Percentiles rank a stretch among this genome's conserved stretches.
phyloP scores from a whole-genome alignment of 2,113 vertebrate genomes.

The Bos javanicus region DNA sequence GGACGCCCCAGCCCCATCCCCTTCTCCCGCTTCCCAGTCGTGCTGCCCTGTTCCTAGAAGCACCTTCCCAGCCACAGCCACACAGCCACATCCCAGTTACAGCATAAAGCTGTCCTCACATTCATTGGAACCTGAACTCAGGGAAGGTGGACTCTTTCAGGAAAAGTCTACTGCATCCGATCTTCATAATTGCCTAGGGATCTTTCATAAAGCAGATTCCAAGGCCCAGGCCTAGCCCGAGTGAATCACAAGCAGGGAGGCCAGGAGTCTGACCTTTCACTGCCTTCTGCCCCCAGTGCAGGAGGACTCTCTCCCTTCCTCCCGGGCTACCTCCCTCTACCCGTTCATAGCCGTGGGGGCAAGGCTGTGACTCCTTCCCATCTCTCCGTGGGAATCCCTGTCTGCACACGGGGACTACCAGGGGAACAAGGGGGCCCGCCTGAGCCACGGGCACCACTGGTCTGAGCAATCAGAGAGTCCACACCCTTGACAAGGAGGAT shows the following conservation, averaged over 20 bases:
- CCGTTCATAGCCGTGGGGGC: fast-evolving
- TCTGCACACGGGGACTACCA: neutral
- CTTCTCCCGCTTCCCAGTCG: fast-evolving
- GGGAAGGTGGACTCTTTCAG: neutral
- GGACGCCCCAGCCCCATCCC: neutral
- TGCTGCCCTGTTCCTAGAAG: neutral
- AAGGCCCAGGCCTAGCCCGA: neutral
- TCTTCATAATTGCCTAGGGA: neutral
- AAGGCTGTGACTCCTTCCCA: neutral
- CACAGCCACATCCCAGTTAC: neutral
- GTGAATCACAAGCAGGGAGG: neutral
- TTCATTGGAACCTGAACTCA: neutral
- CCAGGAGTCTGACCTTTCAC: neutral
- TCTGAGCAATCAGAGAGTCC: neutral
- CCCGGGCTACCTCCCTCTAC: neutral
- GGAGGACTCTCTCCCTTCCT: no score
- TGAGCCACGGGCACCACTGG: neutral
- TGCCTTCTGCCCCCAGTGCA: neutral
- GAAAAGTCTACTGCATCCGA: neutral
- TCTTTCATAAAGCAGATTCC: neutral
- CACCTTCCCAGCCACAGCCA: neutral
- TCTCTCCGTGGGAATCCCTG: neutral
- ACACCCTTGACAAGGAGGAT: neutral
- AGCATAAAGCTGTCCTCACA: no score
- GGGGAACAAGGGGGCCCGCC: fast-evolving